Evolutionary conservation across 2,797 vertebrate species (phyloP).

Genomic region (Acropternis orthonyx): DNA sequence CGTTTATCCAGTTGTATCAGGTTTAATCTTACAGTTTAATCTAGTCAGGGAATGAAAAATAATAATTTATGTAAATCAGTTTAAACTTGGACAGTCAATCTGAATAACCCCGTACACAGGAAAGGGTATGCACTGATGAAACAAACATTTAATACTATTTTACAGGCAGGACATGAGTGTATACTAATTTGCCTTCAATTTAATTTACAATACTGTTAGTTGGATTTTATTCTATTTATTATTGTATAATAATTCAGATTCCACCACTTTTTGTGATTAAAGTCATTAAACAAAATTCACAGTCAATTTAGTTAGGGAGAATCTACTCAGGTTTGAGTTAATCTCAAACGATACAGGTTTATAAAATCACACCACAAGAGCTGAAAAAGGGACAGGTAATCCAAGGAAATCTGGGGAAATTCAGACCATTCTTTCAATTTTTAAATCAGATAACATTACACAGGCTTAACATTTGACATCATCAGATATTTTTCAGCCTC

Average conservation of each 20-base stretch:
- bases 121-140: background rate
- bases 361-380: background rate
- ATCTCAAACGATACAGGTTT: background rate
- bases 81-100: background rate
- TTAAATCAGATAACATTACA: background rate
- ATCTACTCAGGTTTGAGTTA: background rate
- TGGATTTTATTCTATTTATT: background rate
- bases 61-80: conserved; percentile 45
- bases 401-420: background rate
- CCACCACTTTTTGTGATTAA: background rate
- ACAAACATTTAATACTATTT: conserved; percentile 1
- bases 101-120: background rate
- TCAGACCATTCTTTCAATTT: background rate
- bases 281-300: background rate
- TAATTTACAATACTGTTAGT: conserved; percentile 9
- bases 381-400: background rate
- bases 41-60: background rate
- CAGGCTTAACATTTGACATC: conserved; percentile 21
- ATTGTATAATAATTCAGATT: background rate
- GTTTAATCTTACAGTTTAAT: background rate
- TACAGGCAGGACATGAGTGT: background rate
- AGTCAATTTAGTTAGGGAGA: background rate
- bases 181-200: conserved; percentile 15
- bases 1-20: background rate
- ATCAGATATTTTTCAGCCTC: conserved; percentile 33